Conservation (phyloP, 1,140 invertebrate species). For the Luehdorfia chinensis region DNA sequence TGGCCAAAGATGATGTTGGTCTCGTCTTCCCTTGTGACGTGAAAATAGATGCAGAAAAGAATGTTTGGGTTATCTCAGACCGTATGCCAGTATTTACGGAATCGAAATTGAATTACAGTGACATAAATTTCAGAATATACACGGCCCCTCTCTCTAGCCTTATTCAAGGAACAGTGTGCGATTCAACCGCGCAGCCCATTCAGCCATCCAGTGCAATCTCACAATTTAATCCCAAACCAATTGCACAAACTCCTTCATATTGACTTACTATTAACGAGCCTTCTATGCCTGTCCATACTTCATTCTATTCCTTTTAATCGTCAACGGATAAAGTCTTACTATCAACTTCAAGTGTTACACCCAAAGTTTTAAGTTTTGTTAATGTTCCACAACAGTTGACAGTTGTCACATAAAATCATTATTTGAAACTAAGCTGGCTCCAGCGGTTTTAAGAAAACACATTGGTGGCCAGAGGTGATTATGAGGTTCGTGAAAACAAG, state of each 20-base stretch:
- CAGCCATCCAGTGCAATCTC: constrained; percentile 1
- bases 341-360: not conserved
- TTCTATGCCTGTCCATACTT: not conserved
- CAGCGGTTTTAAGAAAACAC: constrained; percentile 1
- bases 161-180: constrained; percentile 84
- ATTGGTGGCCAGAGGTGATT: not conserved
- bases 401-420: not conserved
- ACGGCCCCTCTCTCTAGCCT: constrained; percentile 81
- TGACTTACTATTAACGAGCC: constrained; percentile 3
- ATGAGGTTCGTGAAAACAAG: not conserved
- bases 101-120: constrained; percentile 83
- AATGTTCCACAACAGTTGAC: not conserved
- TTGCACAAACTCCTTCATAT: constrained; percentile 6
- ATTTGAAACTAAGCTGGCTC: not conserved
- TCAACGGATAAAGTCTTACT: not conserved
- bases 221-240: not conserved
- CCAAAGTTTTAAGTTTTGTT: not conserved
- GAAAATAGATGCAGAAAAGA: constrained; percentile 82
- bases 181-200: constrained; percentile 38
- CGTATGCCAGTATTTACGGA: constrained; percentile 87
- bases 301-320: not conserved
- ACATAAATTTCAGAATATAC: constrained; percentile 88
- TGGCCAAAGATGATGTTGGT: constrained; percentile 85
- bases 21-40: constrained; percentile 88
- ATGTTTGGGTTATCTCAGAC: constrained; percentile 88